Evolutionary conservation across 2,888 invertebrate species (phyloP).

Genomic region (Oasisia sp.): DNA sequence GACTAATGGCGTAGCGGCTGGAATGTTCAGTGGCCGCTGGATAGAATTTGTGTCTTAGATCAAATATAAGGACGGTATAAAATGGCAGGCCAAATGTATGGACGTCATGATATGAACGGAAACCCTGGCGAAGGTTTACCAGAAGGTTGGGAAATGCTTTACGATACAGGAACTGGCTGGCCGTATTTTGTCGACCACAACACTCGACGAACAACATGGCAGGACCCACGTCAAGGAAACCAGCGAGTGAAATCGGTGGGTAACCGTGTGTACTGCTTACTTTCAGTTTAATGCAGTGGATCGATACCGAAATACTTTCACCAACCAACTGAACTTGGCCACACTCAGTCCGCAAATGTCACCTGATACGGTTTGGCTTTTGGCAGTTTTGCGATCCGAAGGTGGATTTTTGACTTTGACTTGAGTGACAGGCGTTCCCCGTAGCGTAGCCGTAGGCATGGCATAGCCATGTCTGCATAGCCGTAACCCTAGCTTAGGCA

Average conservation of each 20-base stretch:
- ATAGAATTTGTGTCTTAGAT: neutral
- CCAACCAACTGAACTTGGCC: neutral
- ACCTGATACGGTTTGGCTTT: too few relatives aligned
- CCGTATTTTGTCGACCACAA: slow-evolving; percentile 42
- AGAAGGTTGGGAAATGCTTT: slow-evolving; percentile 39
- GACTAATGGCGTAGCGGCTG: neutral
- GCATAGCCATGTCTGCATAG: too few relatives aligned
- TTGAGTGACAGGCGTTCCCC: too few relatives aligned
- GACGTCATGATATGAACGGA: neutral
- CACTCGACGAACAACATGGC: slow-evolving; percentile 39
- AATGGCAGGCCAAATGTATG: slow-evolving; percentile 1
- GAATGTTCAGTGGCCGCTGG: neutral
- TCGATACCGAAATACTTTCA: neutral
- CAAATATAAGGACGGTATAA: neutral
- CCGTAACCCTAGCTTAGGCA: too few relatives aligned
- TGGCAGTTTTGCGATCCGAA: too few relatives aligned
- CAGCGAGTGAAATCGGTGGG: neutral
- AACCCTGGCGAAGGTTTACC: slow-evolving; percentile 31
- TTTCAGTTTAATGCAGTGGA: slow-evolving; percentile 18
- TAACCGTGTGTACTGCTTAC: neutral
- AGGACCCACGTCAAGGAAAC: slow-evolving; percentile 34
- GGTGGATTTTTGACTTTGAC: too few relatives aligned
- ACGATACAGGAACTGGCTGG: slow-evolving; percentile 37
- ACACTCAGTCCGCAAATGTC: neutral
- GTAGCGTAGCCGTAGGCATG: too few relatives aligned